Evolutionary conservation across 2,797 vertebrate species (phyloP).

Genomic region (Lepus townsendii): DNA sequence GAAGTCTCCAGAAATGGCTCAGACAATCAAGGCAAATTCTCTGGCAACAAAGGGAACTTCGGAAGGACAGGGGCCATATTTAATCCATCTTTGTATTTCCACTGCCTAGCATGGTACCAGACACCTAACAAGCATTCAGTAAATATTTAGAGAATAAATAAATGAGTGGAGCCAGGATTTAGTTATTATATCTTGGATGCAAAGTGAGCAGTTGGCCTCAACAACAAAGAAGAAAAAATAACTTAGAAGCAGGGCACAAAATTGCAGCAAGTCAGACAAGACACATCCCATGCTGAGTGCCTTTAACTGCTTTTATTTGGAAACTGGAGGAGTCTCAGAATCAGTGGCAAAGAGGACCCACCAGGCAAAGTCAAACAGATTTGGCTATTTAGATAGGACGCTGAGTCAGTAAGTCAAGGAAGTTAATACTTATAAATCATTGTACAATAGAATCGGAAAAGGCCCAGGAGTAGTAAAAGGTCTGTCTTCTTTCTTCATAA

Average conservation of each 20-base stretch:
- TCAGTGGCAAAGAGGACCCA: slow-evolving; percentile 10
- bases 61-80: background rate
- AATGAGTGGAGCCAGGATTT: background rate
- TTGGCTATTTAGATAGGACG: background rate
- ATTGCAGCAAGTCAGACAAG: background rate
- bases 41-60: background rate
- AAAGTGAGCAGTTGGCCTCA: background rate
- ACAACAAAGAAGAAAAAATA: background rate
- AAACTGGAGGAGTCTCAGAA: background rate
- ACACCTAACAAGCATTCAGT: background rate
- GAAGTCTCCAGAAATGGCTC: background rate
- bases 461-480: background rate
- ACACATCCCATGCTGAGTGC: background rate
- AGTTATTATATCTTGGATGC: background rate
- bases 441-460: slow-evolving; percentile 39
- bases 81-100: background rate
- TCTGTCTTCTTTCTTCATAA: background rate
- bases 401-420: slow-evolving; percentile 13
- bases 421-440: slow-evolving; percentile 47
- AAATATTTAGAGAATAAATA: slow-evolving; percentile 1
- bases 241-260: background rate
- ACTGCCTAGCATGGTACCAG: background rate
- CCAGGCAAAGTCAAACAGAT: background rate
- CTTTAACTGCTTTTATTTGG: background rate
- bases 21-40: background rate